Conservation (phyloP, 1,140 invertebrate genomes). For the Lycorma delicatula region DNA sequence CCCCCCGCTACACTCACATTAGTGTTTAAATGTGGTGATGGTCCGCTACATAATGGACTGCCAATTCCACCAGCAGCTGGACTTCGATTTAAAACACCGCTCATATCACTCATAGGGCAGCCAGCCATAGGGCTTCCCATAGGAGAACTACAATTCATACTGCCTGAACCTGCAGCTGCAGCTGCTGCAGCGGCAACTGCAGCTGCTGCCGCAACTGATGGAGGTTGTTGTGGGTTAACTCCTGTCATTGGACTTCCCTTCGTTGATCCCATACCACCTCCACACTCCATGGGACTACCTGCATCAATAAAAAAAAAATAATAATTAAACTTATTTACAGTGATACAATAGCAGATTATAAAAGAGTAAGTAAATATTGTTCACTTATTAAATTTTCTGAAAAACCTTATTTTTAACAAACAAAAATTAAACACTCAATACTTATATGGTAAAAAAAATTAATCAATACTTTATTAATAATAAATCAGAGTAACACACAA, state of each 20-base stretch:
- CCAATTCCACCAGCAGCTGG: conserved; percentile 37
- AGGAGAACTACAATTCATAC: conserved; percentile 30
- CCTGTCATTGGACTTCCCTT: conserved; percentile 28
- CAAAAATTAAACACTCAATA: too few species aligned
- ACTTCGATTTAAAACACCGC: conserved; percentile 41
- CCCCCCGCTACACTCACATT: conserved; percentile 38
- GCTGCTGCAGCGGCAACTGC: too few species aligned
- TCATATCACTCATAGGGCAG: conserved; percentile 35
- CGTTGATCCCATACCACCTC: too few species aligned
- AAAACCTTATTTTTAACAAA: too few species aligned
- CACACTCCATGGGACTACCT: conserved; percentile 32
- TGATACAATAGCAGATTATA: too few species aligned
- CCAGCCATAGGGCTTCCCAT: conserved; percentile 33
- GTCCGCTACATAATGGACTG: conserved; percentile 30
- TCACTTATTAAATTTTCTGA: too few species aligned
- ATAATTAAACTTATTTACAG: too few species aligned
- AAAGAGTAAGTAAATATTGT: too few species aligned
- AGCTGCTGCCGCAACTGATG: conserved; percentile 3
- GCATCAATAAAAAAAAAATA: conserved; percentile 20
- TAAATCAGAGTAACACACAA: too few species aligned
- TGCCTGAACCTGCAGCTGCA: background rate
- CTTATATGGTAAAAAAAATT: too few species aligned
- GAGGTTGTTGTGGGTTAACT: too few species aligned
- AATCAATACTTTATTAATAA: too few species aligned
- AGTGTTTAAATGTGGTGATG: conserved; percentile 35